phyloP scores from a whole-genome alignment of 2,113 vertebrate genomes.

The Ginglymostoma cirratum region DNA sequence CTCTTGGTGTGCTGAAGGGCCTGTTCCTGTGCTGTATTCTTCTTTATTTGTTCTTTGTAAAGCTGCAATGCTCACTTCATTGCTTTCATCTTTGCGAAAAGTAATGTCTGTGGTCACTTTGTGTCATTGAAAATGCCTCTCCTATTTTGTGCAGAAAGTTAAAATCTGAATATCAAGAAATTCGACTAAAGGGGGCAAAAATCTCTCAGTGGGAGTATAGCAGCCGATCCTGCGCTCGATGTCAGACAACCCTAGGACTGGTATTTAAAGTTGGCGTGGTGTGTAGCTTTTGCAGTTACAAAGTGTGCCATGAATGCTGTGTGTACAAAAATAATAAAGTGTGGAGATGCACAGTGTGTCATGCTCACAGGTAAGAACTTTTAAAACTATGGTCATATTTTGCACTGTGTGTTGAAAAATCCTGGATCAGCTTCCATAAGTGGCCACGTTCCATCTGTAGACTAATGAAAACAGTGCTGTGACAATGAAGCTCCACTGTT shows the following conservation, averaged over 20 bases:
- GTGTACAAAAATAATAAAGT: conserved; percentile 49
- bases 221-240: conserved; percentile 72
- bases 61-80: background rate
- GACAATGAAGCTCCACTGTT: no score
- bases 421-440: background rate
- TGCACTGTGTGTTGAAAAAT: background rate
- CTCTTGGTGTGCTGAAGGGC: no score
- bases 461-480: background rate
- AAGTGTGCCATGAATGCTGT: conserved; percentile 72
- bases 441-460: background rate
- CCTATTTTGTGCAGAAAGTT: conserved; percentile 61
- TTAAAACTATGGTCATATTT: background rate
- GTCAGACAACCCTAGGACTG: conserved; percentile 65
- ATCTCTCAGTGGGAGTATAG: conserved; percentile 47
- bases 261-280: conserved; percentile 70
- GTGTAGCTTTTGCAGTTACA: conserved; percentile 81
- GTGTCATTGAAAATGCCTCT: background rate
- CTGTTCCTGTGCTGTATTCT: no score
- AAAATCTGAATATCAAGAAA: conserved; percentile 70
- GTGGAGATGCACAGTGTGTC: conserved; percentile 83
- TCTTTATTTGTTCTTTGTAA: background rate
- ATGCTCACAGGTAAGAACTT: conserved; percentile 66
- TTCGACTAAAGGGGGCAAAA: conserved; percentile 60
- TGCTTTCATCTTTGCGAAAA: background rate
- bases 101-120: background rate